Percentiles rank a stretch among this genome's conserved stretches.
Conservation (phyloP, 2,113 vertebrate species). For the Labrus mixtus region DNA sequence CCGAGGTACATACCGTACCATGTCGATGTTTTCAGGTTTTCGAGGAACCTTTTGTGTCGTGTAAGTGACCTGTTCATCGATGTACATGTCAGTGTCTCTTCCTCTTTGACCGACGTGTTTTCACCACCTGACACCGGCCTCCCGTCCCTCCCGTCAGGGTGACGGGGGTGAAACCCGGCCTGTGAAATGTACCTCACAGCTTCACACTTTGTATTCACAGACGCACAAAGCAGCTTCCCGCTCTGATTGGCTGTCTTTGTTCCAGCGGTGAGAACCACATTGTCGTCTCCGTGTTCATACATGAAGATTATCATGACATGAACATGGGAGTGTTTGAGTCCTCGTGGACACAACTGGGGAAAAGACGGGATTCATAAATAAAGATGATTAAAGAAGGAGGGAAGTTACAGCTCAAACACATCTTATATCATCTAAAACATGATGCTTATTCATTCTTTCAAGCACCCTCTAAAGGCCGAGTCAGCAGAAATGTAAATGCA, state of each 20-base stretch:
- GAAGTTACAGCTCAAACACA: no score
- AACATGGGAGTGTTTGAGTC: neutral
- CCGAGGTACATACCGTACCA: neutral
- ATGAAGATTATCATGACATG: neutral
- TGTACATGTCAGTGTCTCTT: neutral
- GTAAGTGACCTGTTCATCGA: neutral
- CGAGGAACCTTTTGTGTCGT: neutral
- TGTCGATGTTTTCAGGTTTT: neutral
- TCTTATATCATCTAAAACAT: no score
- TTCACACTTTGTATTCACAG: neutral
- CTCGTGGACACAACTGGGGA: neutral
- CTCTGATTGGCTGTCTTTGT: conserved; percentile 7
- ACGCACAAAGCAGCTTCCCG: conserved; percentile 3
- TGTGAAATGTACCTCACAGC: conserved; percentile 1
- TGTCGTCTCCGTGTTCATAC: neutral
- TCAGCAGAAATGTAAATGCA: no score
- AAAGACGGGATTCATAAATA: neutral
- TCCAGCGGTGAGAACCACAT: neutral
- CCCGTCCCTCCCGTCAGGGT: neutral
- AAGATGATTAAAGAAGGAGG: no score
- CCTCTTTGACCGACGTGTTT: neutral
- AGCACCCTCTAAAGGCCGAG: no score
- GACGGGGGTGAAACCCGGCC: conserved; percentile 16
- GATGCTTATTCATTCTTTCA: no score
- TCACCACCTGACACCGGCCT: conserved; percentile 4